Base-by-base conservation (phyloP, 2,888 invertebrate species). In the Acheta domesticus region DNA sequence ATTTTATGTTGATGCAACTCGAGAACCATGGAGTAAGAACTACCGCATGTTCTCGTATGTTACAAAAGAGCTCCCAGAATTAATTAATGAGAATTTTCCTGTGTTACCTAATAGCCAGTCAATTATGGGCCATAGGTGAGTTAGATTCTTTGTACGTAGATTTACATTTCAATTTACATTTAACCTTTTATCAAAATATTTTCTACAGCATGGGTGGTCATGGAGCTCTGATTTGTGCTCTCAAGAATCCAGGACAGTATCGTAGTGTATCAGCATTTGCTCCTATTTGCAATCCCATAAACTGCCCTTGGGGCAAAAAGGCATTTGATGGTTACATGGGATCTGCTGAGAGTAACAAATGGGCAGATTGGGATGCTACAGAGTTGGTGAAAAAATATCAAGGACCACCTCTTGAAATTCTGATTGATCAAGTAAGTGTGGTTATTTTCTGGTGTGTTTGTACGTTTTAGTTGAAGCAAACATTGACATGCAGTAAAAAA, bases 21-120 rank as follows among this genome's bases (percentile, higher is more conserved):
- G 93, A 83, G 93, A 93, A n/a, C 96, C 96, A 21, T 99, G 98
- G 98, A 92, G 93, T 62, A 92, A 91, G 49, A 92, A 99, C 88
- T 99, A 98, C 86, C 91, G 92, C 84, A 99, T 99, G 99, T 98
- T 92, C 85, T 94, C 94, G 82, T 99, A 99, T 84, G 88, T 99
- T n/a, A 96, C 95, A 12, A 90, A 91, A 80, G 98, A 98, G 87
- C 88, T 98, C 76, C 92, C 94, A 81, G 89, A 90, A 74, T 84
- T 97, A 77, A 89, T 98, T 74, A 91, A 91, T 83, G 87, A 89
- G 77, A 93, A 96, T 84, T 96, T 99, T 84, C 91, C 92, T 3
- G 89, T 89, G 0, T 80, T 87, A 3, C 85, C 88, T 80, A 89
- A 90, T 14, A 90, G 90, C 84, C 91, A 93, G 84, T 93, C 94